Conservation (phyloP, 2,797 vertebrate species). For the Pseudochirops cupreus region DNA sequence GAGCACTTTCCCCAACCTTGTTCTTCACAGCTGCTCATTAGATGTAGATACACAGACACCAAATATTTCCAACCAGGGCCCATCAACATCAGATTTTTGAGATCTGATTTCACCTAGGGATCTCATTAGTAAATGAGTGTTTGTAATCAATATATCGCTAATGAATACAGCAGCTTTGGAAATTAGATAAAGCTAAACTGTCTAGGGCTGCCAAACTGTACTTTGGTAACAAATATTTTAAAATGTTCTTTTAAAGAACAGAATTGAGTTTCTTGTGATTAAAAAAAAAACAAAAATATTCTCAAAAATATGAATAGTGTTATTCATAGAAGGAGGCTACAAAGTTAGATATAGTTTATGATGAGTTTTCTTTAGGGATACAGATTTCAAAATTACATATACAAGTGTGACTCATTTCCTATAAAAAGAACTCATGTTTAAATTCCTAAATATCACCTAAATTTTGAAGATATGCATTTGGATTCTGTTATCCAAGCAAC, state of each 20-base stretch:
- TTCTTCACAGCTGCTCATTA: constrained; percentile 43
- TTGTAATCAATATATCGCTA: background rate
- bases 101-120: background rate
- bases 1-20: constrained; percentile 22
- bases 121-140: background rate
- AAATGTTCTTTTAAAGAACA: background rate
- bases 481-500: constrained; percentile 37
- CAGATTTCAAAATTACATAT: constrained; percentile 2
- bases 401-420: constrained; percentile 15
- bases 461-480: constrained; percentile 51
- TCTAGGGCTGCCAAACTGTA: background rate
- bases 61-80: constrained; percentile 9
- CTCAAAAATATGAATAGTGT: constrained; percentile 44
- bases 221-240: constrained; percentile 41
- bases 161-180: background rate
- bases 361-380: constrained; percentile 1
- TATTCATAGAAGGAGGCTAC: constrained; percentile 44
- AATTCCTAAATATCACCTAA: constrained; percentile 27
- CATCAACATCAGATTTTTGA: constrained; percentile 23
- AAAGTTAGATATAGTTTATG: constrained; percentile 57
- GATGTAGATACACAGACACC: background rate
- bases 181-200: constrained; percentile 2
- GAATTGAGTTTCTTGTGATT: constrained; percentile 11
- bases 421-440: constrained; percentile 46
- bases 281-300: constrained; percentile 37